Base-by-base conservation (phyloP, 2,113 vertebrate species). In the Pimephales promelas region DNA sequence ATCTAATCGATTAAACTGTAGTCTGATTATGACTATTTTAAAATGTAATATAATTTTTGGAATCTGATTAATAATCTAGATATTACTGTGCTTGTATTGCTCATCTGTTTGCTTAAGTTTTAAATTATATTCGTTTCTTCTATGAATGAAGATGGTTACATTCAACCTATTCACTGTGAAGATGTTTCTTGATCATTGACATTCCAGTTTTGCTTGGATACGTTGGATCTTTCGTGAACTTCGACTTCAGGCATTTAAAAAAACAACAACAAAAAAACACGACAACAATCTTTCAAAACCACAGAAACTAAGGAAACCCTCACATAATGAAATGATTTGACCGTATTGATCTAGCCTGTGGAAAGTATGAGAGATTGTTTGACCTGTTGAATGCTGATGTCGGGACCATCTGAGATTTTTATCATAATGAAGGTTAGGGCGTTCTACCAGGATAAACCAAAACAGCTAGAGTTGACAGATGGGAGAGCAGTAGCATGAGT, bases 261-360 rank as follows among this genome's bases (percentile, higher is more conserved):
- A 54, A 18, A 54, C 24, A 45, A 54, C 78, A 80, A 73, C 56
- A 59, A 40, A 40, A 40, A 54, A 6, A 54, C 52, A 54, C 24
- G 56, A 54, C 78, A 80, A 73, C 56, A 59, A 54, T 18, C 52
- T 22, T 54, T 20, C 52, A 54, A 54, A 85, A 86, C 43, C 70
- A 34, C 24, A 78, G 28, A 59, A 36, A 86, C 73, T 62, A 40
- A 10, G 8, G 16, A 81, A 86, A 47, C 73, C 49, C 31, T 24
- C 31, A 57, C 74, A 40, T 56, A 57, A 31, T 76, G 52, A 56
- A 76, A 57, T 57, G 3, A 76, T 76, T 76, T 76, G 74, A 76
- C 28, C n/a, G 7, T 34, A 76, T 40, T 76, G 31, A 76, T 76
- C 52, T 40, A n/a, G 31, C 74, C 74, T 14, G 18, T 6, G 74